These are phyloP conservation scores for Morone saxatilis DNA, from an alignment of 2,113 vertebrate species.

Conservation along the genomic window DNA sequence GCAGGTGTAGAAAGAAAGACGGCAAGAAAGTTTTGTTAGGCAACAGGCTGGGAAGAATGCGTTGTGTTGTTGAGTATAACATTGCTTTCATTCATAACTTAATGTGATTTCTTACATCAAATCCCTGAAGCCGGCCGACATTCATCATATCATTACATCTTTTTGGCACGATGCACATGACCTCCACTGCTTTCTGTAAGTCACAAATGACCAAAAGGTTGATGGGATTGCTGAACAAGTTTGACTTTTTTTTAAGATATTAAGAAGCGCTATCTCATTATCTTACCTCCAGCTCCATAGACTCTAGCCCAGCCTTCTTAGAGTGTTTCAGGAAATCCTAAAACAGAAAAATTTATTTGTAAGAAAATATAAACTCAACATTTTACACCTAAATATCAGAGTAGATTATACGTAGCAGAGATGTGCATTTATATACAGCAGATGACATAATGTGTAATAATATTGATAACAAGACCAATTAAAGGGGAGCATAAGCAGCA, in stretches of 20 bases:
- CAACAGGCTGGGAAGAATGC: background rate
- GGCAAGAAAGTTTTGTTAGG: background rate
- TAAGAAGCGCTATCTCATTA: background rate
- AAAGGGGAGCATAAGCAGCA: background rate
- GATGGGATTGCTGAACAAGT: background rate
- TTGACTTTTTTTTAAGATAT: background rate
- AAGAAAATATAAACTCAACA: background rate
- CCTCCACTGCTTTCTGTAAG: slow-evolving; percentile 94
- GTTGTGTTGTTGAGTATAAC: background rate
- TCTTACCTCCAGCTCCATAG: slow-evolving; percentile 92
- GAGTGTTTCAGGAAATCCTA: slow-evolving; percentile 98
- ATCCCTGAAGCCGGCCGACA: slow-evolving; percentile 97
- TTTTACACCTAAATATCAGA: background rate
- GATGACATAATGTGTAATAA: background rate
- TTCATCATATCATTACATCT: slow-evolving; percentile 99
- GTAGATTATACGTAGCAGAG: too few relatives aligned
- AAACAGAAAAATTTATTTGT: slow-evolving; percentile 19
- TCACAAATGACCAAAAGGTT: background rate
- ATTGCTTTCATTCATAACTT: background rate
- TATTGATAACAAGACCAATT: background rate
- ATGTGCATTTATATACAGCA: background rate
- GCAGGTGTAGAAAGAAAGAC: background rate
- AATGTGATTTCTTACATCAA: slow-evolving; percentile 89
- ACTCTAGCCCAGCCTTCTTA: slow-evolving; percentile 94
- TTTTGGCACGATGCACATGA: slow-evolving; percentile 98